phyloP scores from a whole-genome alignment of 2,888 invertebrate species.

The Rotaria macrura region DNA sequence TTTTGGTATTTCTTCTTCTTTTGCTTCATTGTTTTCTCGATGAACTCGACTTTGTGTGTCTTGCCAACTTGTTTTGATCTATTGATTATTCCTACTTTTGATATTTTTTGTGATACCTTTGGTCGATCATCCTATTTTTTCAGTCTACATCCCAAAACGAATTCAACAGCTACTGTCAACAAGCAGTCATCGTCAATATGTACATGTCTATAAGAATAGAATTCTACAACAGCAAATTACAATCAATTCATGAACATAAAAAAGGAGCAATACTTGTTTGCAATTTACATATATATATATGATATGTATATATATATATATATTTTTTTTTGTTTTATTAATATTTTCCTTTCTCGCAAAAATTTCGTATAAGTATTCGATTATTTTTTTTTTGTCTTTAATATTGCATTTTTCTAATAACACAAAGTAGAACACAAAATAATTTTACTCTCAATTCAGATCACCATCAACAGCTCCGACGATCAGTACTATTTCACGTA shows the following conservation, averaged over 20 bases:
- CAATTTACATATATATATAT: not conserved
- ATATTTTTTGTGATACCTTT: not conserved
- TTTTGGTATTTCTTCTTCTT: not conserved
- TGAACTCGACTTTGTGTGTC: not conserved
- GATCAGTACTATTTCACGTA: not conserved
- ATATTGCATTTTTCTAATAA: not conserved
- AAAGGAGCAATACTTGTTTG: not conserved
- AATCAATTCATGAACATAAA: not conserved
- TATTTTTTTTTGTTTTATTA: not conserved
- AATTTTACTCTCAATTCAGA: not conserved
- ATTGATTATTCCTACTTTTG: no score
- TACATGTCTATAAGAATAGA: not conserved
- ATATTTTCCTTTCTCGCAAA: not conserved
- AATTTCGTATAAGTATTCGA: not conserved
- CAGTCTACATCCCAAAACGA: not conserved
- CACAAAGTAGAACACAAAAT: not conserved
- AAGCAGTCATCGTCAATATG: not conserved
- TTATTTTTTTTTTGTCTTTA: not conserved
- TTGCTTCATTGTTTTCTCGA: not conserved
- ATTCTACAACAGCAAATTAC: not conserved
- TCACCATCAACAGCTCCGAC: not conserved
- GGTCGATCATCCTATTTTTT: not conserved
- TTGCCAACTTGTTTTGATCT: not conserved
- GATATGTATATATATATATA: no score
- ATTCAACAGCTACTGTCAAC: not conserved